A percentile compares a stretch with the other conserved stretches of the same genome.
These are phyloP conservation scores for Carpatolechia fugitivella DNA, from an alignment of 2,888 invertebrate species.

Conservation along the genomic window DNA sequence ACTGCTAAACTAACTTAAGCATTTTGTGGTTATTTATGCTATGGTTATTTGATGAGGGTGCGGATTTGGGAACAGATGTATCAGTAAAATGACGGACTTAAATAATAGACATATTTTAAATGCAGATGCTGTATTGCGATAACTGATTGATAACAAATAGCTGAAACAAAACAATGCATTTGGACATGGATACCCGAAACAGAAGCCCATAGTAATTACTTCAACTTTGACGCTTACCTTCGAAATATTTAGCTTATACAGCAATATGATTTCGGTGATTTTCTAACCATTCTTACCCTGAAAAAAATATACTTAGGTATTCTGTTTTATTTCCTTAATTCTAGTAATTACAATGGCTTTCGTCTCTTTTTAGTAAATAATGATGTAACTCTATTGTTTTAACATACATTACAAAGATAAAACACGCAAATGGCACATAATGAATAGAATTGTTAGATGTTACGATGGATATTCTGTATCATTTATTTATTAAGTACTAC, in stretches of 20 bases:
- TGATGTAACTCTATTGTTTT: neutral
- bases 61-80: too few relatives aligned
- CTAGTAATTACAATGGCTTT: conserved; percentile 49
- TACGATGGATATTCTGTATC: neutral
- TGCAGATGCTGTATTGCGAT: conserved; percentile 35
- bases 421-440: conserved; percentile 1
- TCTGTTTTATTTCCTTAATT: conserved; percentile 10
- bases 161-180: conserved; percentile 25
- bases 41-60: neutral
- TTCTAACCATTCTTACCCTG: conserved; percentile 69
- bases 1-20: too few relatives aligned
- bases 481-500: too few relatives aligned
- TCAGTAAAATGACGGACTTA: neutral
- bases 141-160: conserved; percentile 25
- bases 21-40: neutral
- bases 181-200: conserved; percentile 37
- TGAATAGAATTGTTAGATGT: conserved; percentile 1
- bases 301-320: conserved; percentile 41
- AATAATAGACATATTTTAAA: conserved; percentile 46
- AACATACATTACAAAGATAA: neutral
- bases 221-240: conserved; percentile 42
- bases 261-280: conserved; percentile 56
- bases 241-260: conserved; percentile 54
- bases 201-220: conserved; percentile 50
- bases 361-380: conserved; percentile 18